Conservation (phyloP, 2,797 vertebrate genomes). For the Buceros bicornis region DNA sequence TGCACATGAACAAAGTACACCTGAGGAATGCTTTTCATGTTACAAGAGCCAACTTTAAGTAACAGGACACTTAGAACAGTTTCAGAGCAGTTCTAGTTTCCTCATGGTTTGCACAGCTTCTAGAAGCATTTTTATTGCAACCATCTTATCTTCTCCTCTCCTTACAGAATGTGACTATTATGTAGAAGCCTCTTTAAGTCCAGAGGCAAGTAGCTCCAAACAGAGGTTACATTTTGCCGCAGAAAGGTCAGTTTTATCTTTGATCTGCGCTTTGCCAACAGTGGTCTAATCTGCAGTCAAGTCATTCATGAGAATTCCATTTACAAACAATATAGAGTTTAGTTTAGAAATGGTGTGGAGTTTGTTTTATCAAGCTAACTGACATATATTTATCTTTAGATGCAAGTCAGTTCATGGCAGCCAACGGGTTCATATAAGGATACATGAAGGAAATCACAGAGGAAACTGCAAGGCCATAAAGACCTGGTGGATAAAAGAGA, state of each 20-base stretch:
- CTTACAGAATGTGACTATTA: background rate
- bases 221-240: background rate
- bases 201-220: background rate
- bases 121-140: background rate
- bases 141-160: background rate
- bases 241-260: slow-evolving; percentile 22
- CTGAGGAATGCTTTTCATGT: background rate
- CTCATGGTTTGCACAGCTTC: background rate
- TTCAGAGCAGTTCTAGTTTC: background rate
- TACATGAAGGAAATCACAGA: slow-evolving; percentile 13
- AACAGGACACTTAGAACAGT: background rate
- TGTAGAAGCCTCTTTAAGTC: background rate
- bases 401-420: slow-evolving; percentile 6
- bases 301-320: background rate
- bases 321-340: slow-evolving; percentile 27
- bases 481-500: background rate
- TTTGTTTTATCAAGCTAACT: slow-evolving; percentile 42
- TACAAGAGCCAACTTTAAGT: background rate
- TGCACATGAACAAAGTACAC: slow-evolving; percentile 15
- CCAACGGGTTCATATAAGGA: slow-evolving; percentile 44
- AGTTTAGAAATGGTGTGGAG: slow-evolving; percentile 12
- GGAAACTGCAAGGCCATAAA: background rate
- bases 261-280: slow-evolving; percentile 18
- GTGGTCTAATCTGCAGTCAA: background rate
- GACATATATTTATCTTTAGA: slow-evolving; percentile 49